Evolutionary conservation across 2,797 vertebrate genomes (phyloP).

Genomic region (Triplophysa bombifrons): DNA sequence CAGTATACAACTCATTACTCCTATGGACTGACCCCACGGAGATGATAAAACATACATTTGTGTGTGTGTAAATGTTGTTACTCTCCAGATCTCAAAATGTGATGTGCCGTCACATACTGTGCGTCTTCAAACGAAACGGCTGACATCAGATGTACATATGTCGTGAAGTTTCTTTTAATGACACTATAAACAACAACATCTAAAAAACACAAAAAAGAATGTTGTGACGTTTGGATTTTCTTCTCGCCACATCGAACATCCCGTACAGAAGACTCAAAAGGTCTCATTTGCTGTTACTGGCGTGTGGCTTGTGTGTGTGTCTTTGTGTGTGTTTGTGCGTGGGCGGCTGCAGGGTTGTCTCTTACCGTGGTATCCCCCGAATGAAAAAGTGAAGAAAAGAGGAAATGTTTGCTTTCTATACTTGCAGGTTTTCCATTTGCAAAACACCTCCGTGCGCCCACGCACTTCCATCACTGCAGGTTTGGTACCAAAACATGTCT

Average conservation of each 20-base stretch:
- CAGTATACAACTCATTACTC: too few species aligned
- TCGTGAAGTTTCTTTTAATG: constrained; percentile 45
- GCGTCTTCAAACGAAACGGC: constrained; percentile 13
- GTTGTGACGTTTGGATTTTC: constrained; percentile 47
- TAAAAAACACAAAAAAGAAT: constrained; percentile 29
- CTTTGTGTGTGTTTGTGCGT: constrained; percentile 46
- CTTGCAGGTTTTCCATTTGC: constrained; percentile 52
- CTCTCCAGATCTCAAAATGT: background rate
- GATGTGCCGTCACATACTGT: too few species aligned
- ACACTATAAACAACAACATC: constrained; percentile 48
- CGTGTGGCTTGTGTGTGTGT: constrained; percentile 43
- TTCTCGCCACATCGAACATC: constrained; percentile 65
- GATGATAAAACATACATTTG: too few species aligned
- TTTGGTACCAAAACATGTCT: constrained; percentile 23
- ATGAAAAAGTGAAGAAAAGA: constrained; percentile 54
- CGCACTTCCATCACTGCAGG: constrained; percentile 27
- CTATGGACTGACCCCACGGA: too few species aligned
- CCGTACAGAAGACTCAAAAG: constrained; percentile 58
- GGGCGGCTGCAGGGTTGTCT: constrained; percentile 72
- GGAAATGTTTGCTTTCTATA: constrained; percentile 65
- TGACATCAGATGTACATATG: constrained; percentile 51
- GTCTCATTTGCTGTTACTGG: too few species aligned
- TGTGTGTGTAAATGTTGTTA: background rate
- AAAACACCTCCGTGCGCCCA: constrained; percentile 39
- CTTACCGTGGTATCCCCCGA: constrained; percentile 85